Evolutionary conservation across 1,140 invertebrate genomes (phyloP), one percentile per base, ranked within the genome.

Genomic region (Drosophila nannoptera): DNA sequence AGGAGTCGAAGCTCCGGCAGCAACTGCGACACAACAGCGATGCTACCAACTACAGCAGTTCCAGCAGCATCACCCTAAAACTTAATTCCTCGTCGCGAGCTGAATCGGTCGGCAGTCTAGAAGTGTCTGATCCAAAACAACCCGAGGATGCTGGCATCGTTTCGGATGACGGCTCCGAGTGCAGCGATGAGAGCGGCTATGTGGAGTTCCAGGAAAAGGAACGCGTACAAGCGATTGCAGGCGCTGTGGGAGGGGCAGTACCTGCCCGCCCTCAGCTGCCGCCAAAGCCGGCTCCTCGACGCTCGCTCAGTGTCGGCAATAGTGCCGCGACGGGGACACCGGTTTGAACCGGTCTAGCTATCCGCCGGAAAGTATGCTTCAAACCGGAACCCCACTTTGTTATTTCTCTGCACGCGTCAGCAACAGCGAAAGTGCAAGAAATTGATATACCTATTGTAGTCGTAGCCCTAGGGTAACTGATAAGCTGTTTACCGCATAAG

Each of bases 151-250:
- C 58, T 14, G 53, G 42, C 36, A 52, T 12, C 29, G 42, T 73
- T 11, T 64, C 75, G 35, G 81, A 70, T 31, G 86, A 87, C 0
- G 87, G 76, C 55, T 89, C 87, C 0, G 88, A 90, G 54, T 81
- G 77, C 72, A 92, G 91, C 76, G 91, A 92, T 72, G 91, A 92
- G 68, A 91, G 91, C 61, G 91, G 91, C 32, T 92, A 92, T 76
- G 92, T 92, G 22, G 91, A 92, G 74, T 89, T 78, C 67, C 89
- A 89, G 66, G 88, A 89, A 45, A 75, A 86, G 62, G 78, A 81
- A 49, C 75, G 72, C 11, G 46, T 49, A 31, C 38, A 61, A 31
- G 32, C 68, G 7, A 53, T 22, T 55, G 66, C 53, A 31, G 53
- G 38, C 40, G 29, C 58, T 50, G 55, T 49, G 8, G 46, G 46